These are phyloP conservation scores for Dynastes maya DNA, from an alignment of 2,888 invertebrate genomes.

Conservation along the genomic window DNA sequence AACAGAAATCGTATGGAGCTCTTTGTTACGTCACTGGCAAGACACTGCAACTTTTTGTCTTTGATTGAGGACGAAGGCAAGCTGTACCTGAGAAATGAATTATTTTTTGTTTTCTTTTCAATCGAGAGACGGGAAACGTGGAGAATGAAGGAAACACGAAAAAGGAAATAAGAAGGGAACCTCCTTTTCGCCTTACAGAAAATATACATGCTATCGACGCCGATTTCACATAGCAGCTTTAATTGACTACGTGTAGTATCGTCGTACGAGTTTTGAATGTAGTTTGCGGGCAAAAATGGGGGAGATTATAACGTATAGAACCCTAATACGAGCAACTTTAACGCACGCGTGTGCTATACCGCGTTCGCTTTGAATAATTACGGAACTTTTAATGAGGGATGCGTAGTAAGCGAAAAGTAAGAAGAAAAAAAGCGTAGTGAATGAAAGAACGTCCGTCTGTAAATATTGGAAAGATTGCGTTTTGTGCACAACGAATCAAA, in stretches of 20 bases:
- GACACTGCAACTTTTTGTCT: neutral
- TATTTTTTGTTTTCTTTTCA: neutral
- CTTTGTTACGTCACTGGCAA: neutral
- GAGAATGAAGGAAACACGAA: neutral
- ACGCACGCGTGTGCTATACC: constrained; percentile 12
- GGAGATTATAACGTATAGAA: neutral
- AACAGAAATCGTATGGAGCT: no score
- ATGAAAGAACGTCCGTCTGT: neutral
- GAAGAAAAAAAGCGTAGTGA: neutral
- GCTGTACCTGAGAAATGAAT: neutral
- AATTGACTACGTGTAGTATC: neutral
- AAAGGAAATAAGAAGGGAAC: neutral
- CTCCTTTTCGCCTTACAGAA: neutral
- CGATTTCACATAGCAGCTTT: neutral
- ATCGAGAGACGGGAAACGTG: neutral
- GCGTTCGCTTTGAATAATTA: constrained; percentile 7
- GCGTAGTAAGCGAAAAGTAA: constrained; percentile 16
- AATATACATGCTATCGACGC: neutral
- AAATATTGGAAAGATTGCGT: neutral
- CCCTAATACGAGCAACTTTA: neutral
- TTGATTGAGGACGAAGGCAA: neutral
- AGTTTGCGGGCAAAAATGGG: neutral
- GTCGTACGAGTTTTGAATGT: neutral
- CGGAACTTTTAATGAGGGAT: constrained; percentile 23
- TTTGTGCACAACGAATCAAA: neutral